Evolutionary conservation across 2,113 vertebrate genomes (phyloP).

Genomic region (Raphicerus campestris): DNA sequence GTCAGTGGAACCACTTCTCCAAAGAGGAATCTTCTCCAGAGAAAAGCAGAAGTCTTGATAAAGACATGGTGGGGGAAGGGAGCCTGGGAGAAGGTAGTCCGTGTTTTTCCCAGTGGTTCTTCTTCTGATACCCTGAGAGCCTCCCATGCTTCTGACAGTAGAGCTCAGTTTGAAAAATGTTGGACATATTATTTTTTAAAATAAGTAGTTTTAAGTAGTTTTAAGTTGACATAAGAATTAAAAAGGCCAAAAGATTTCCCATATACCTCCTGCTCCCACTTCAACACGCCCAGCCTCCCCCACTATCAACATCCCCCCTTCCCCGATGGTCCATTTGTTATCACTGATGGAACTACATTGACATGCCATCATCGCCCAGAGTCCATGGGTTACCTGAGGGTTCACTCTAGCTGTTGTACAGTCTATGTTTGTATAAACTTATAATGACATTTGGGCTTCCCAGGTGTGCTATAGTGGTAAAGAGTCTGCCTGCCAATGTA

Average conservation of each 20-base stretch:
- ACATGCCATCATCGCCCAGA: neutral
- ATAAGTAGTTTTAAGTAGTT: neutral
- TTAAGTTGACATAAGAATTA: neutral
- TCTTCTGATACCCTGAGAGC: rapidly evolving
- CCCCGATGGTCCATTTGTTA: neutral
- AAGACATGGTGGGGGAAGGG: rapidly evolving
- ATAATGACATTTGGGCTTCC: neutral
- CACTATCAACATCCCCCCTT: neutral
- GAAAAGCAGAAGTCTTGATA: neutral
- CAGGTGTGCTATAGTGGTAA: neutral
- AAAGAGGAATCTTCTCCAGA: neutral
- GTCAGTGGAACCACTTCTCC: neutral
- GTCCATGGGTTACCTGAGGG: rapidly evolving
- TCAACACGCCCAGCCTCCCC: neutral
- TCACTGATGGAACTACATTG: neutral
- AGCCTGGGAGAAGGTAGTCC: rapidly evolving
- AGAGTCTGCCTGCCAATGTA: neutral
- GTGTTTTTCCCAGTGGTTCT: rapidly evolving
- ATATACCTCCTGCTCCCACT: neutral
- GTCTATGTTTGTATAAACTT: neutral
- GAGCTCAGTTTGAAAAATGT: neutral
- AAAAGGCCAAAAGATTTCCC: neutral
- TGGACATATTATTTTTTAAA: neutral
- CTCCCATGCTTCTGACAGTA: rapidly evolving
- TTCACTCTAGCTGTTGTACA: too few species aligned